A percentile compares a stretch with the other conserved stretches of the same genome.
Conservation (phyloP, 2,797 vertebrate genomes). For the Microhierax caerulescens region DNA sequence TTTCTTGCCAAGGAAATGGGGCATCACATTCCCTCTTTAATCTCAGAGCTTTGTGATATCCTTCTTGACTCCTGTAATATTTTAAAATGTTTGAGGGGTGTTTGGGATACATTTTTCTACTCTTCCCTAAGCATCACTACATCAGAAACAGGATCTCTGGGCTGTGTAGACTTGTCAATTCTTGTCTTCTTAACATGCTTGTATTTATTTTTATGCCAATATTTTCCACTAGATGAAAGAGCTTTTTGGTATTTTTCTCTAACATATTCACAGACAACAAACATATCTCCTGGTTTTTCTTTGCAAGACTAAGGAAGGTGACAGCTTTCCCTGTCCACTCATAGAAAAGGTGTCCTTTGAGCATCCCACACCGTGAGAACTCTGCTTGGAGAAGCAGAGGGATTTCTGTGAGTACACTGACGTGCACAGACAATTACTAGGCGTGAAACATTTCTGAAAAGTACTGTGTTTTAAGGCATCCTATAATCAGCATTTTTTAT, state of each 20-base stretch:
- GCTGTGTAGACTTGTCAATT: background rate
- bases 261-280: background rate
- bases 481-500: background rate
- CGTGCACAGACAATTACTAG: background rate
- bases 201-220: background rate
- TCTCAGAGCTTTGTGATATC: background rate
- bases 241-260: background rate
- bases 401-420: background rate
- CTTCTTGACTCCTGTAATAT: background rate
- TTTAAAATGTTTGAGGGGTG: background rate
- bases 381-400: background rate
- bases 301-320: background rate
- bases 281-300: background rate
- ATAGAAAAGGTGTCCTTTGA: background rate
- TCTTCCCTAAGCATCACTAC: background rate
- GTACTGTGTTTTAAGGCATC: background rate
- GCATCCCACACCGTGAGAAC: background rate
- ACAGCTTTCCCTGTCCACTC: background rate
- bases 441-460: background rate
- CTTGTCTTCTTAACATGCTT: background rate
- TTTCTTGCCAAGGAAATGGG: background rate
- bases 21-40: background rate
- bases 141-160: background rate
- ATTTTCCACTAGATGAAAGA: background rate
- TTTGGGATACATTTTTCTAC: background rate